Percentiles rank a stretch among this genome's conserved stretches.
Conservation (phyloP, 2,888 invertebrate species). For the Erynnis tages region DNA sequence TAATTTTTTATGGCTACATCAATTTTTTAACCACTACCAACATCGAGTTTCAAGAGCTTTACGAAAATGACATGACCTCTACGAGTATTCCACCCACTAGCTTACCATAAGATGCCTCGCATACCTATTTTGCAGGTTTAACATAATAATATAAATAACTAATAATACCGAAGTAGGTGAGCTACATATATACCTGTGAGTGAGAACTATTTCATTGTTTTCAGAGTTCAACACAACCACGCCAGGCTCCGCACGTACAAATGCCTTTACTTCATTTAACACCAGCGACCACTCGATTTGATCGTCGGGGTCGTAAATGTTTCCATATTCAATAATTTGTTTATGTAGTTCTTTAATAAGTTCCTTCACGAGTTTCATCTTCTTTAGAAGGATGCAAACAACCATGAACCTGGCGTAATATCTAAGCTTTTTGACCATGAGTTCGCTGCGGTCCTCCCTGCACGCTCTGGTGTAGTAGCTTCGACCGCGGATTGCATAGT, state of each 20-base stretch:
- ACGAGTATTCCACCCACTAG: too few species aligned
- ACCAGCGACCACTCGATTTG: constrained; percentile 97
- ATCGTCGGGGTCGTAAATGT: constrained; percentile 98
- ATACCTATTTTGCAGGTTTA: too few species aligned
- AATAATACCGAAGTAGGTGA: too few species aligned
- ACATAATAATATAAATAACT: too few species aligned
- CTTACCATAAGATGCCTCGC: too few species aligned
- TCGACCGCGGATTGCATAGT: constrained; percentile 95
- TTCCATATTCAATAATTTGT: constrained; percentile 97
- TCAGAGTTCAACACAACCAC: constrained; percentile 94
- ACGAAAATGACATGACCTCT: too few species aligned
- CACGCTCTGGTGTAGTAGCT: constrained; percentile 96
- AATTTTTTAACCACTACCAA: too few species aligned
- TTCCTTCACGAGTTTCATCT: constrained; percentile 95
- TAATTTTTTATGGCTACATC: too few species aligned
- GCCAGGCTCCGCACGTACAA: constrained; percentile 95
- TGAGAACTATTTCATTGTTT: constrained; percentile 91
- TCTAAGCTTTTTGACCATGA: constrained; percentile 97
- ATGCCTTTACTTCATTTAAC: constrained; percentile 95
- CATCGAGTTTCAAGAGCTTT: too few species aligned
- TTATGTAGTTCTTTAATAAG: constrained; percentile 95
- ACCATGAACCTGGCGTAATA: constrained; percentile 98
- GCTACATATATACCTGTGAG: constrained; percentile 86
- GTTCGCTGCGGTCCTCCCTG: constrained; percentile 95
- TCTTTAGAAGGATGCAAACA: constrained; percentile 95